Conservation (phyloP, 2,888 invertebrate genomes). For the Andrena minutula region DNA sequence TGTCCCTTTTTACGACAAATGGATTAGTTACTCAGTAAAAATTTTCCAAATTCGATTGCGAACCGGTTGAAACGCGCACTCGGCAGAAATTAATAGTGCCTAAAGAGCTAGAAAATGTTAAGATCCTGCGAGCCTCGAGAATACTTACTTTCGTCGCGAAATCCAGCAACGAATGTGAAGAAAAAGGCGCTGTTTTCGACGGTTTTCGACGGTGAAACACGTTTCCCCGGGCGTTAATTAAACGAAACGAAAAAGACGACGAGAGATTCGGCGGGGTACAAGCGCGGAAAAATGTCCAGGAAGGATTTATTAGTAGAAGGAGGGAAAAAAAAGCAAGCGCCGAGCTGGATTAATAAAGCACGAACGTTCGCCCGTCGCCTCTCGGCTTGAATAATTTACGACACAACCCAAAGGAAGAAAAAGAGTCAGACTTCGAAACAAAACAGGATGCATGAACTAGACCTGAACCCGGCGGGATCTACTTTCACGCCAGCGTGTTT, state of each 20-base stretch:
- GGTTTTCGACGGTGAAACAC: not conserved
- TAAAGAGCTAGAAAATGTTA: not conserved
- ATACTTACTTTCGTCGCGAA: conserved; percentile 6
- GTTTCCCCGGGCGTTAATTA: conserved; percentile 33
- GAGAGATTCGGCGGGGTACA: conserved; percentile 7
- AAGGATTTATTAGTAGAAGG: conserved; percentile 26
- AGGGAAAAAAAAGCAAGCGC: not conserved
- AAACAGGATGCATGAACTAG: conserved; percentile 17
- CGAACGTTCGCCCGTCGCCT: conserved; percentile 4
- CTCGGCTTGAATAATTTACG: conserved; percentile 41
- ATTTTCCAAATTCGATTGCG: too few species aligned
- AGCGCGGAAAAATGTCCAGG: conserved; percentile 3
- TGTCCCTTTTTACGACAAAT: too few species aligned
- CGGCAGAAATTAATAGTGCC: too few species aligned
- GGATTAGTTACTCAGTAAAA: too few species aligned
- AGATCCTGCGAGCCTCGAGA: not conserved
- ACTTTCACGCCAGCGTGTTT: conserved; percentile 19
- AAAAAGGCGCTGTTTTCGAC: not conserved
- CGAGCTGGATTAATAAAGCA: conserved; percentile 38
- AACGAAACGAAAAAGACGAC: conserved; percentile 5
- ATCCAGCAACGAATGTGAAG: not conserved
- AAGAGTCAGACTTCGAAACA: not conserved
- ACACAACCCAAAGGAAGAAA: not conserved
- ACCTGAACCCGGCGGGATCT: conserved; percentile 11
- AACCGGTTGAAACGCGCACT: too few species aligned